A percentile compares a stretch with the other conserved stretches of the same genome.
phyloP scores from a whole-genome alignment of 2,113 vertebrate species.

The Grantiella picta region DNA sequence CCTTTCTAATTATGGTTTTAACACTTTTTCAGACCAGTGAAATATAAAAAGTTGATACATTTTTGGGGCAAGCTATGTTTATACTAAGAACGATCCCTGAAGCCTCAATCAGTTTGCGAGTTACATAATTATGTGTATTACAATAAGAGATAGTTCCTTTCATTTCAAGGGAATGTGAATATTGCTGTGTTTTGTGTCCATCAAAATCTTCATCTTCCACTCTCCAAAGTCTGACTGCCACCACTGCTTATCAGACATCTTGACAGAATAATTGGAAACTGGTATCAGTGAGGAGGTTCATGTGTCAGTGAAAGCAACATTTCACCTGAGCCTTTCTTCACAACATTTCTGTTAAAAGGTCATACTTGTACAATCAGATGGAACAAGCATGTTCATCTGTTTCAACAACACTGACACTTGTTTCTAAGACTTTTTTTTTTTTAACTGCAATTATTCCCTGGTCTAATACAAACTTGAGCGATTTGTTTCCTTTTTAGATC shows the following conservation, averaged over 20 bases:
- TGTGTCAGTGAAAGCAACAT: neutral
- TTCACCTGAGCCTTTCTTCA: neutral
- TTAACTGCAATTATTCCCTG: neutral
- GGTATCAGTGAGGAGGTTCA: neutral
- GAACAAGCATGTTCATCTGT: neutral
- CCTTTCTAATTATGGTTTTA: neutral
- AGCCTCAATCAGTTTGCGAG: neutral
- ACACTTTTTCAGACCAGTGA: neutral
- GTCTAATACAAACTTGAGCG: neutral
- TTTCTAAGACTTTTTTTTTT: neutral
- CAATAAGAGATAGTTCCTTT: neutral
- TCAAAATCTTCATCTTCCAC: neutral
- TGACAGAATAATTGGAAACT: conserved; percentile 1
- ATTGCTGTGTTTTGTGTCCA: neutral
- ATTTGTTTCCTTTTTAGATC: neutral
- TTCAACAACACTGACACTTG: neutral
- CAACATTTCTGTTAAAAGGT: conserved; percentile 16
- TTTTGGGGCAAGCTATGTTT: neutral
- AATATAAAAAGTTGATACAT: neutral
- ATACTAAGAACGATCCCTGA: accelerated
- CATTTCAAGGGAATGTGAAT: neutral
- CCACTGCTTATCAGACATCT: neutral
- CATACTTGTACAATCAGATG: neutral
- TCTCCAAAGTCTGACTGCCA: neutral
- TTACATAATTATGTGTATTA: neutral